Base-by-base conservation (phyloP, 2,888 invertebrate species). In the Dynastes maya region DNA sequence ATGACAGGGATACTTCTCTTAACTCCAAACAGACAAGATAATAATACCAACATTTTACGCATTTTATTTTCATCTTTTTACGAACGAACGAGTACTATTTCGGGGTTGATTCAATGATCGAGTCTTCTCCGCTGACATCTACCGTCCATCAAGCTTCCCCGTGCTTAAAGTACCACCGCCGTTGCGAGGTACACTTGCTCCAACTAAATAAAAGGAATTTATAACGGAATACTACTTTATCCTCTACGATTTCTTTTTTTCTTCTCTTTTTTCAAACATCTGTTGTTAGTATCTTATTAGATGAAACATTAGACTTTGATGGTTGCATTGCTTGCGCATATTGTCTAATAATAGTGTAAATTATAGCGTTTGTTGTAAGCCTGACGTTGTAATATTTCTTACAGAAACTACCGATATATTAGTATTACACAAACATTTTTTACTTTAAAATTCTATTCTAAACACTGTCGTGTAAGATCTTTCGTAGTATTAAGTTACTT, bases 81-180 rank as follows among this genome's bases (percentile, higher is more conserved):
- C 80, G 80, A 77, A 78, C 77, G 79, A 68, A 72, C 81, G 78
- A 71, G 71, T 78, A 80, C 83, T 84, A 84, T 84, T 84, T 84
- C 82, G 79, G 83, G 84, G 81, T 81, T 84, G 84, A 84, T 84
- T 82, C 83, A 84, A 75, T 67, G 83, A 81, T 81, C 81, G 78
- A 81, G 83, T 84, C 83, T 78, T 80, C 67, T 76, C 79, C 79
- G 82, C 80, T 84, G 84, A 84, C 84, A 84, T 81, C 81, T 67
- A 79, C 80, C 80, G 81, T 84, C 77, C 82, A 82, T 84, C 83
- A 84, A 79, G 78, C 78, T 77, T 79, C 76, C 55, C 81, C 79
- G 74, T 64, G 78, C 80, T 71, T 74, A 55, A 64, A 79, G 45
- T 78, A 77, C 64, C 77, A 74, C 72, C 63, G 72, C 27, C 72